These are phyloP conservation scores for Cossypha polioptera DNA, from an alignment of 2,797 vertebrate genomes.

Conservation along the genomic window DNA sequence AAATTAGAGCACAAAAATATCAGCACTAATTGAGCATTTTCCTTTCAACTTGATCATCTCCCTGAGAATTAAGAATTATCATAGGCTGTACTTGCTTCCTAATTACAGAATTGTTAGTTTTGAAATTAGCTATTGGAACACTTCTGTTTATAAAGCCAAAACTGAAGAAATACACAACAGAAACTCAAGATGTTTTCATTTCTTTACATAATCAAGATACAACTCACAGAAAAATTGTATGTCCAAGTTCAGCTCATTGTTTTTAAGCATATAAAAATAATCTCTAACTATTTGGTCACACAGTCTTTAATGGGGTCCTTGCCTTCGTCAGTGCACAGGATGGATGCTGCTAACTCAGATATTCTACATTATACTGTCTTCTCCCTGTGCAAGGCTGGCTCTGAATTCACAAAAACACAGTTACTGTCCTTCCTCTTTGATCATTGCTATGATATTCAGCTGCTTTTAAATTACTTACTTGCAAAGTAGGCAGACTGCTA, in stretches of 20 bases:
- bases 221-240: background rate
- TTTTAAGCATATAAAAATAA: background rate
- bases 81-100: background rate
- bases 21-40: constrained; percentile 60
- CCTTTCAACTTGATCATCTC: constrained; percentile 24
- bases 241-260: background rate
- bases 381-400: background rate
- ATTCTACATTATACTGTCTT: background rate
- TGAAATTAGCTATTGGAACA: constrained; percentile 26
- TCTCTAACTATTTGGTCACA: background rate
- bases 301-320: background rate
- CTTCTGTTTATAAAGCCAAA: constrained; percentile 18
- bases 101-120: constrained; percentile 48
- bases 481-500: background rate
- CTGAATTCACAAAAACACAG: background rate
- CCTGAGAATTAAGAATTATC: constrained; percentile 6
- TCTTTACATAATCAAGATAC: background rate
- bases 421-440: background rate
- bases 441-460: background rate
- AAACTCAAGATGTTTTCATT: background rate
- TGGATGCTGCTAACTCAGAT: background rate
- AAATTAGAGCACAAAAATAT: constrained; percentile 79
- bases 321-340: background rate
- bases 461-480: background rate
- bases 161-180: constrained; percentile 22